phyloP scores from a whole-genome alignment of 2,888 invertebrate genomes.

The Monoplex corrugatus region DNA sequence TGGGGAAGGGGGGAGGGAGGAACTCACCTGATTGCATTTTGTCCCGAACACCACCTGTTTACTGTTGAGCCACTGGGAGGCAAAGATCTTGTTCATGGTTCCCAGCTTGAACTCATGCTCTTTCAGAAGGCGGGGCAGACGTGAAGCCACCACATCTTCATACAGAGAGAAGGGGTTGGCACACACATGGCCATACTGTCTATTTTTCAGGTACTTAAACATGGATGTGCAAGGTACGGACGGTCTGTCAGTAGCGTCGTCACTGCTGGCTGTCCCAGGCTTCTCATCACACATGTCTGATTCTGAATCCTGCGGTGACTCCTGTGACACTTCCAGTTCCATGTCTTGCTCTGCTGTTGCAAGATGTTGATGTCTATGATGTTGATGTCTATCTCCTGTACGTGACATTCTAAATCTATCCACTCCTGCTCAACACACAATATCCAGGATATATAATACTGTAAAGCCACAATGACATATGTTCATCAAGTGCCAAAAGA shows the following conservation, averaged over 20 bases:
- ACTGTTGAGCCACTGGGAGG: constrained; percentile 97
- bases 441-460: no score
- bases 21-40: constrained; percentile 94
- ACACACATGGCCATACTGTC: constrained; percentile 58
- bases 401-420: neutral
- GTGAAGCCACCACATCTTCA: constrained; percentile 69
- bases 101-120: constrained; percentile 77
- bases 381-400: neutral
- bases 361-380: neutral
- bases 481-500: no score
- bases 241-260: constrained; percentile 30
- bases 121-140: constrained; percentile 72
- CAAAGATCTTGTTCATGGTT: constrained; percentile 86
- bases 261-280: neutral
- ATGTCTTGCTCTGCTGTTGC: neutral
- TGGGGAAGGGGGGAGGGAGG: no score
- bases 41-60: constrained; percentile 97
- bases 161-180: constrained; percentile 57
- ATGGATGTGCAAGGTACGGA: constrained; percentile 46
- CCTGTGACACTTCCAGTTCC: no score
- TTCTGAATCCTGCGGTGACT: no score
- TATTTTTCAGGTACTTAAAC: constrained; percentile 30
- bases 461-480: no score
- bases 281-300: no score
- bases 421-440: no score